Evolutionary conservation across 2,888 invertebrate genomes (phyloP).

Genomic region (Philereme transversata): DNA sequence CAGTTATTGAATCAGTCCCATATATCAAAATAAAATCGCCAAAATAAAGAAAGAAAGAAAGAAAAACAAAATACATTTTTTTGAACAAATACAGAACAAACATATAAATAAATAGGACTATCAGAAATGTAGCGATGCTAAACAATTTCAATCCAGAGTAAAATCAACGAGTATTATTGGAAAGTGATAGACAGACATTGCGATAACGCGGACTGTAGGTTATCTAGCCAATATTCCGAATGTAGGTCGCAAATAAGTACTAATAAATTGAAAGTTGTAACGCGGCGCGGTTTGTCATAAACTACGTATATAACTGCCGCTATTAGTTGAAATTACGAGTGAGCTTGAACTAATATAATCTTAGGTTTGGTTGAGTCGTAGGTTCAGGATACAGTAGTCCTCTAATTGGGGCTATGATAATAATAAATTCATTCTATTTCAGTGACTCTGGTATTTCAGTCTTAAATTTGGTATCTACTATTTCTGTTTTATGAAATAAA

Average conservation of each 20-base stretch:
- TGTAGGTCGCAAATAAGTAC: conserved; percentile 36
- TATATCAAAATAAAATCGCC: too few species aligned
- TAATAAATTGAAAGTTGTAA: conserved; percentile 32
- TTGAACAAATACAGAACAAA: not conserved
- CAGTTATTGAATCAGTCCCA: too few species aligned
- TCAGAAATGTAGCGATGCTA: conserved; percentile 3
- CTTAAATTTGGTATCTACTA: too few species aligned
- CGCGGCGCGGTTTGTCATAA: conserved; percentile 14
- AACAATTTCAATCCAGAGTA: conserved; percentile 29
- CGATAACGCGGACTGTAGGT: conserved; percentile 36
- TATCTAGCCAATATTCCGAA: conserved; percentile 36
- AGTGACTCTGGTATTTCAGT: not conserved
- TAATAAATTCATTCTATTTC: not conserved
- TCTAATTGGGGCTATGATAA: not conserved
- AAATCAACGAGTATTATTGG: conserved; percentile 33
- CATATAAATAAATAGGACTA: not conserved
- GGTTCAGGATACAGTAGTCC: conserved; percentile 11
- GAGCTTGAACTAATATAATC: conserved; percentile 15
- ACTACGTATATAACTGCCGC: conserved; percentile 15
- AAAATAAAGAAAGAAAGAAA: too few species aligned
- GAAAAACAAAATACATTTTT: too few species aligned
- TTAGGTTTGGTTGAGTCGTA: conserved; percentile 3
- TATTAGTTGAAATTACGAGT: conserved; percentile 22
- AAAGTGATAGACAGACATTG: conserved; percentile 37
- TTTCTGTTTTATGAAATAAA: too few species aligned